Percentiles rank a stretch among this genome's conserved stretches.
Evolutionary conservation across 2,888 invertebrate genomes (phyloP).

Genomic region (Athrips mouffetella): DNA sequence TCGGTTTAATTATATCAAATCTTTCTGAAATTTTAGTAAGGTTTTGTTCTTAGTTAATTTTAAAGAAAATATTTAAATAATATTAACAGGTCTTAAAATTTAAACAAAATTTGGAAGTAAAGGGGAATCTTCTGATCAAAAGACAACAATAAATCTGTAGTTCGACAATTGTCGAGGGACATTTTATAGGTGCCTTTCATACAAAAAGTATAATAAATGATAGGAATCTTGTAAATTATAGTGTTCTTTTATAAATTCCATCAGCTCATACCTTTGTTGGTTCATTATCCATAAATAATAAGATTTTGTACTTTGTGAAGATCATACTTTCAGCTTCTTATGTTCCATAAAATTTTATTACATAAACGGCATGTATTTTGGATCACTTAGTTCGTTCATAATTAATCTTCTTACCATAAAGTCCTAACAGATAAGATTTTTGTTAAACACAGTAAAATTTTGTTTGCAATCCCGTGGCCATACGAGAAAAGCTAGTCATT

Average conservation of each 20-base stretch:
- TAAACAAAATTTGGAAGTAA: not conserved
- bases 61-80: not conserved
- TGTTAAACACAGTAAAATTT: constrained; percentile 30
- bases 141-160: constrained; percentile 56
- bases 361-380: constrained; percentile 26
- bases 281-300: constrained; percentile 38
- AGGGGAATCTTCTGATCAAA: constrained; percentile 43
- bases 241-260: constrained; percentile 66
- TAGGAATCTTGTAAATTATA: constrained; percentile 64
- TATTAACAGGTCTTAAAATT: not conserved
- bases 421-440: constrained; percentile 30
- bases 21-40: too few relatives aligned
- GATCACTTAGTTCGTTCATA: constrained; percentile 35
- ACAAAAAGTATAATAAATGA: constrained; percentile 56
- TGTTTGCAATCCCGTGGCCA: constrained; percentile 60
- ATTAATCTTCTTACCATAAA: constrained; percentile 28
- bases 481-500: constrained; percentile 77
- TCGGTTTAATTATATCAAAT: too few relatives aligned
- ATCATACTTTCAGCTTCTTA: too few relatives aligned
- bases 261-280: constrained; percentile 57
- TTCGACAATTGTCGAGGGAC: constrained; percentile 61
- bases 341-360: too few relatives aligned
- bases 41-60: too few relatives aligned
- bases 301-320: constrained; percentile 33
- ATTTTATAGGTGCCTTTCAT: constrained; percentile 76